Conservation (phyloP, 2,888 invertebrate genomes). For the Sarcophaga variegata region DNA sequence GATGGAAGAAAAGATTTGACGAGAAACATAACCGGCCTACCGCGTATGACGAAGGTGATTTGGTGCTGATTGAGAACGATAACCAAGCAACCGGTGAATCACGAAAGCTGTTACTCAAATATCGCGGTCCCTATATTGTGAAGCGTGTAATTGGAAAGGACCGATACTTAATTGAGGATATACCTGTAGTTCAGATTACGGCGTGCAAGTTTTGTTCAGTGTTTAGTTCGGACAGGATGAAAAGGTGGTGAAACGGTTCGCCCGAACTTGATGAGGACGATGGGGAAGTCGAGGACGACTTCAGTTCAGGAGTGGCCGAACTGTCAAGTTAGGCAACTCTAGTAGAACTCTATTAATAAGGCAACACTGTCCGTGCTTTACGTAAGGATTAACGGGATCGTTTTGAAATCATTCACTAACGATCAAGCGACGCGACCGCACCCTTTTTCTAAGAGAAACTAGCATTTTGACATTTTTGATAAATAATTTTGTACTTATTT, state of each 20-base stretch:
- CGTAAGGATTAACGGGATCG: no score
- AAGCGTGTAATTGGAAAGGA: conserved; percentile 59
- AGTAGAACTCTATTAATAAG: no score
- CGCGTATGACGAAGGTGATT: conserved; percentile 38
- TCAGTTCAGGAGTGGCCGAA: no score
- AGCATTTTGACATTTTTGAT: no score
- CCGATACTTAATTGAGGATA: conserved; percentile 65
- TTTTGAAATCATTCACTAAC: no score
- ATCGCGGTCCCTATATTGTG: conserved; percentile 1
- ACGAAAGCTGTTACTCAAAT: conserved; percentile 64
- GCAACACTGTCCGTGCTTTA: no score
- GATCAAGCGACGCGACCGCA: no score
- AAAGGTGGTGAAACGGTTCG: conserved; percentile 53
- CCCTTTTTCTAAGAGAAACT: no score
- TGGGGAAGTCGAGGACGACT: not conserved
- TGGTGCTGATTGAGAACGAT: conserved; percentile 58
- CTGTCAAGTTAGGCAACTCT: no score
- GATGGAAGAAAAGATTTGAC: conserved; percentile 2
- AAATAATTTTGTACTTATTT: no score
- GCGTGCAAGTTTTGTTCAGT: conserved; percentile 51
- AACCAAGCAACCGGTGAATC: conserved; percentile 61
- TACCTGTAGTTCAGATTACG: not conserved
- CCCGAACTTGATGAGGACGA: conserved; percentile 12
- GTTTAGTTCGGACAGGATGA: conserved; percentile 60
- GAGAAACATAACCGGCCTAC: conserved; percentile 4